Evolutionary conservation across 2,797 vertebrate species (phyloP), one percentile per base, ranked within the genome.

Genomic region (Eospalax fontanierii): DNA sequence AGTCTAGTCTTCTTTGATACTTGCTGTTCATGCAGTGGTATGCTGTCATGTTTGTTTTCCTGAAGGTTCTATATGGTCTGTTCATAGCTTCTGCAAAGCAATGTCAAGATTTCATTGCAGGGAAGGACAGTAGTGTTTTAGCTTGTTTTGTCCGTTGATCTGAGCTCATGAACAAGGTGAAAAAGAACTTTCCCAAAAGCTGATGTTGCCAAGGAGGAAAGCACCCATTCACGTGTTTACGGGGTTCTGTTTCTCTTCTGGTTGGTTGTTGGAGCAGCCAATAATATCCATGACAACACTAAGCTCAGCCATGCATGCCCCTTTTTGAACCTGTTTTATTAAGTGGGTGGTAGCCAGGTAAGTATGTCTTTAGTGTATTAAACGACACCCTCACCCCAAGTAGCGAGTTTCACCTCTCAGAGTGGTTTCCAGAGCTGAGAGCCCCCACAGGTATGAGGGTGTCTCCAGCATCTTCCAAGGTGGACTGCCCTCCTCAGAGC

Each of bases 1-100:
- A 43, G 33, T 96, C 86, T 96, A 59, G 86, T 96, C 96, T 97
- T 93, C 90, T 97, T 87, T 98, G 85, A 95, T 86, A 96, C 43
- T 97, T 89, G 97, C 91, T 97, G 68, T 97, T 4, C 2, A 33
- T 89, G 95, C 96, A 97, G 28, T 76, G 82, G 87, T 79, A 90
- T 96, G 96, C 87, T 22, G 12, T 95, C 92, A 6, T 96, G 91
- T 97, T 96, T 94, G 35, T 94, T 97, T 92, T 95, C 90, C 82
- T 65, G 96, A 98, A 96, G 71, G 94, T 96, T 95, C 61, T 59
- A 94, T 80, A 43, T 65, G 76, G 28, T 95, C 80, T 97, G 86
- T 95, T 95, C 95, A 96, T 94, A 95, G 95, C 90, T 94, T 97
- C 95, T 94, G 94, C 81, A 61, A 84, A 96, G 90, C 43, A 38